phyloP scores from a whole-genome alignment of 2,113 vertebrate species.

The Corythoichthys haematopterus region DNA sequence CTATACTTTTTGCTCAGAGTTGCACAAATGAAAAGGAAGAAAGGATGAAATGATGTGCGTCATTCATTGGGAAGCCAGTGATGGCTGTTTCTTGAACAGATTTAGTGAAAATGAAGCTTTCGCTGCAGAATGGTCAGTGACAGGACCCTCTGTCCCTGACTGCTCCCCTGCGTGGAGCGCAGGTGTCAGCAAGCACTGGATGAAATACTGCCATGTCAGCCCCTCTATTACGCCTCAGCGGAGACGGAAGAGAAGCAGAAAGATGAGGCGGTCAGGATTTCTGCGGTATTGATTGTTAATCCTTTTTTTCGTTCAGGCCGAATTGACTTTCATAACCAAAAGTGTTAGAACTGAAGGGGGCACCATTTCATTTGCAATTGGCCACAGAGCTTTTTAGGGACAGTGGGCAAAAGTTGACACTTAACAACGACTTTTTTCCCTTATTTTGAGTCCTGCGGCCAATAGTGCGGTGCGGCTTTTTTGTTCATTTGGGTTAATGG shows the following conservation, averaged over 20 bases:
- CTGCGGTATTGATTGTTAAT: background rate
- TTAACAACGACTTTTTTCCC: too few relatives aligned
- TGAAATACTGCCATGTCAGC: slow-evolving; percentile 44
- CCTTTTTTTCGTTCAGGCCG: background rate
- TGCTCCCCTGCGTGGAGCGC: slow-evolving; percentile 16
- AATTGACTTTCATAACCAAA: slow-evolving; percentile 1
- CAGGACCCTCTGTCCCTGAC: slow-evolving; percentile 18
- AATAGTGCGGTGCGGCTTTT: too few relatives aligned
- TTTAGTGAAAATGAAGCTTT: slow-evolving; percentile 55
- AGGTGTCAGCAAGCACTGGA: slow-evolving; percentile 32
- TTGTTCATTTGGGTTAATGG: too few relatives aligned
- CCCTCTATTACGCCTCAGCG: slow-evolving; percentile 33
- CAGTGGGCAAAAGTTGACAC: too few relatives aligned
- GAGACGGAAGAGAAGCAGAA: slow-evolving; percentile 14
- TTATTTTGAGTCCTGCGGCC: too few relatives aligned
- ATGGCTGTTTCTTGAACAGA: slow-evolving; percentile 59
- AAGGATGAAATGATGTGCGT: slow-evolving; percentile 35
- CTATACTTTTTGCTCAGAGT: background rate
- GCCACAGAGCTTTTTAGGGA: background rate
- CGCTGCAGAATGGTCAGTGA: slow-evolving; percentile 17
- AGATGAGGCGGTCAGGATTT: background rate
- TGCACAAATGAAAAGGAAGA: slow-evolving; percentile 30
- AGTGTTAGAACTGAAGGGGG: background rate
- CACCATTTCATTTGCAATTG: background rate
- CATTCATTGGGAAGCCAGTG: slow-evolving; percentile 30